These are phyloP conservation scores for Cataglyphis livida DNA, from an alignment of 2,888 invertebrate genomes.

Conservation along the genomic window DNA sequence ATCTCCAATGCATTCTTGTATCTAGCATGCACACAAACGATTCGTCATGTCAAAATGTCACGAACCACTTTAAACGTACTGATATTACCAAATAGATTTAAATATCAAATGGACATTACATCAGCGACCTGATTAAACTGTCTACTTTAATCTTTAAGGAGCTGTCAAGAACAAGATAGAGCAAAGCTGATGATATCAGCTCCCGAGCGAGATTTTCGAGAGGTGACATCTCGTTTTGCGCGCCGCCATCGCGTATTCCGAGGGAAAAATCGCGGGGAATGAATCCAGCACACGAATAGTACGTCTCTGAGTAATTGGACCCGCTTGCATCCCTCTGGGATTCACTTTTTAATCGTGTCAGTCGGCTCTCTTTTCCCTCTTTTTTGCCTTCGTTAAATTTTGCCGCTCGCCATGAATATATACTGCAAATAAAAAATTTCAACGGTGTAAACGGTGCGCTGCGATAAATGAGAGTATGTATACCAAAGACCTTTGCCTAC, in stretches of 20 bases:
- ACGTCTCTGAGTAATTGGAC: slow-evolving; percentile 75
- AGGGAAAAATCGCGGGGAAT: slow-evolving; percentile 55
- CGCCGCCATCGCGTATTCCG: slow-evolving; percentile 44
- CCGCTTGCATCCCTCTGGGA: slow-evolving; percentile 63
- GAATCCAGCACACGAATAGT: slow-evolving; percentile 62
- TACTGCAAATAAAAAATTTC: slow-evolving; percentile 52
- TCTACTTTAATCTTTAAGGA: not conserved
- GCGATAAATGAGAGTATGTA: slow-evolving; percentile 40
- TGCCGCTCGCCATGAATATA: slow-evolving; percentile 61
- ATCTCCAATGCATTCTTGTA: slow-evolving; percentile 41
- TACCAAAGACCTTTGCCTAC: slow-evolving; percentile 22
- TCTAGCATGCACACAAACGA: slow-evolving; percentile 55
- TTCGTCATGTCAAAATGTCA: slow-evolving; percentile 7
- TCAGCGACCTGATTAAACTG: not conserved
- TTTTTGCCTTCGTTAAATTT: slow-evolving; percentile 74
- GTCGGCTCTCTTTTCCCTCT: slow-evolving; percentile 57
- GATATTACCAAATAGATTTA: not conserved
- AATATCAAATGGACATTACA: not conserved
- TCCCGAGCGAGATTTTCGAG: slow-evolving; percentile 57
- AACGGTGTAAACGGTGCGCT: slow-evolving; percentile 42
- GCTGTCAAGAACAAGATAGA: not conserved
- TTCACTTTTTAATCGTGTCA: slow-evolving; percentile 73
- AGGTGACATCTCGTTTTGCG: slow-evolving; percentile 65
- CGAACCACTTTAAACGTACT: not conserved
- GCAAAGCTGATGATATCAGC: not conserved